Conservation (phyloP, 2,888 invertebrate genomes). For the Sarcophaga caerulescens region DNA sequence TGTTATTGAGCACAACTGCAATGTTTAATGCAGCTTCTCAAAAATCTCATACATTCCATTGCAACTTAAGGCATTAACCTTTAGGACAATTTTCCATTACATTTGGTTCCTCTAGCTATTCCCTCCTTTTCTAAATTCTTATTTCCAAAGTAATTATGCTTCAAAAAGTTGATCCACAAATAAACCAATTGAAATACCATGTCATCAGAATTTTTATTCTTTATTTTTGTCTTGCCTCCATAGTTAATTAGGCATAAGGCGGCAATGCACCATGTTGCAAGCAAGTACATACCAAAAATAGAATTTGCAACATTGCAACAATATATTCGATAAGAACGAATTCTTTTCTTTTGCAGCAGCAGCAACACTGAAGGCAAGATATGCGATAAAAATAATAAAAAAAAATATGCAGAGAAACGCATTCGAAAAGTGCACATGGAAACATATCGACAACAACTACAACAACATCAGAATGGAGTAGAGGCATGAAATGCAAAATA, state of each 20-base stretch:
- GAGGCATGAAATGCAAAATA: neutral
- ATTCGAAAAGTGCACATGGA: constrained; percentile 48
- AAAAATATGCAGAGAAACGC: constrained; percentile 28
- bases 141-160: too few species aligned
- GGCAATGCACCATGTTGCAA: constrained; percentile 2
- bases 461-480: neutral
- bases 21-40: too few species aligned
- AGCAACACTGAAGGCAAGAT: neutral
- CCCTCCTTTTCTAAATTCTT: too few species aligned
- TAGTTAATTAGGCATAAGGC: constrained; percentile 47
- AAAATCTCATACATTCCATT: too few species aligned
- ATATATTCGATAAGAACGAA: constrained; percentile 28
- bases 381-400: neutral
- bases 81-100: too few species aligned
- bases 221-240: constrained; percentile 3
- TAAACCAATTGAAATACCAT: constrained; percentile 43
- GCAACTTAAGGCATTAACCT: too few species aligned
- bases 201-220: neutral
- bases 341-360: constrained; percentile 28
- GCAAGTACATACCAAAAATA: neutral
- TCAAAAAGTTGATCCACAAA: constrained; percentile 20
- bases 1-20: too few species aligned
- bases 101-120: too few species aligned
- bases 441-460: constrained; percentile 22
- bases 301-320: constrained; percentile 33